Percentiles rank a stretch among this genome's conserved stretches.
These are phyloP conservation scores for Paedocypris sp. DNA, from an alignment of 2,113 vertebrate genomes.

Conservation along the genomic window DNA sequence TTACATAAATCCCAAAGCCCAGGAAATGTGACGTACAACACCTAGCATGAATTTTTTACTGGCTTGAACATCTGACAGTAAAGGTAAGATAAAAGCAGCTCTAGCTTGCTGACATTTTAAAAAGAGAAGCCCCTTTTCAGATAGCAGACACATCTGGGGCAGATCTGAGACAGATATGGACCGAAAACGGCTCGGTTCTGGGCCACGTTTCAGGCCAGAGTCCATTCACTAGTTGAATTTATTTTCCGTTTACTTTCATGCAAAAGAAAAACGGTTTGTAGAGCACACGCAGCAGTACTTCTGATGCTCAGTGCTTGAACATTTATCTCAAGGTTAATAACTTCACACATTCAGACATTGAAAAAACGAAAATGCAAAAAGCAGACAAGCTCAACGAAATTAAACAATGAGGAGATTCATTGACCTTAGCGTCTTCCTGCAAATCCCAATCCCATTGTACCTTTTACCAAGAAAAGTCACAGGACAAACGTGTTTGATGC, in stretches of 20 bases:
- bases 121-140: conserved; percentile 33
- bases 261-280: background rate
- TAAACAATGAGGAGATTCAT: background rate
- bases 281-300: background rate
- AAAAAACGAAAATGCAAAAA: background rate
- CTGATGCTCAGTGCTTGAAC: background rate
- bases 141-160: too few relatives aligned
- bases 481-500: background rate
- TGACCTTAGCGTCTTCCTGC: background rate
- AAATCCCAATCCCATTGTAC: too few relatives aligned
- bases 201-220: too few relatives aligned
- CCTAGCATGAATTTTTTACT: conserved; percentile 35
- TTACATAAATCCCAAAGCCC: conserved; percentile 32
- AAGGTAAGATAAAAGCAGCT: too few relatives aligned
- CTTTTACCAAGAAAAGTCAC: background rate
- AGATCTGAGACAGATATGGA: too few relatives aligned
- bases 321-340: conserved; percentile 3
- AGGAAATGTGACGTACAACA: conserved; percentile 19
- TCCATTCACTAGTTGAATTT: too few relatives aligned
- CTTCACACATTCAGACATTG: background rate
- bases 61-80: conserved; percentile 28
- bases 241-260: too few relatives aligned
- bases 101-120: conserved; percentile 42
- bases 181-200: too few relatives aligned
- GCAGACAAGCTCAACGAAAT: background rate